Evolutionary conservation across 2,888 invertebrate genomes (phyloP).

Genomic region (Mellilla xanthometata): DNA sequence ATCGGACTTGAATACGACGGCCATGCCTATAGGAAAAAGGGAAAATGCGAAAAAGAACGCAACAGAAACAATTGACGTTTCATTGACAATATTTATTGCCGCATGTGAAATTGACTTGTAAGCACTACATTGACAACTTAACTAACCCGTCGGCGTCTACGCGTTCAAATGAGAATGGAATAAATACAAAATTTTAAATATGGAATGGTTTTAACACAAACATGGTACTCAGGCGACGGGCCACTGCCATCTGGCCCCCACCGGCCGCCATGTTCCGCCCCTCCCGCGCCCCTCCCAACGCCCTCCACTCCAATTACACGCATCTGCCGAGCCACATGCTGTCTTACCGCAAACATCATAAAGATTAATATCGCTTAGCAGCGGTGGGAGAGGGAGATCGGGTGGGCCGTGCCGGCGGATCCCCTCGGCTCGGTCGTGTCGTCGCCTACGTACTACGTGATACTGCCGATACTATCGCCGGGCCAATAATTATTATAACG

Average conservation of each 20-base stretch:
- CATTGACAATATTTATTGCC: too few relatives aligned
- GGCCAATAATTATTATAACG: slow-evolving; percentile 46
- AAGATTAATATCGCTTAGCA: slow-evolving; percentile 67
- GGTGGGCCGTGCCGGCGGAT: slow-evolving; percentile 65
- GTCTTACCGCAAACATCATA: slow-evolving; percentile 62
- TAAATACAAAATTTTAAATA: slow-evolving; percentile 21
- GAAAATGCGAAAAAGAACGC: too few relatives aligned
- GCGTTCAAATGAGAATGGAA: slow-evolving; percentile 1
- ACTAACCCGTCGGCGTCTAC: too few relatives aligned
- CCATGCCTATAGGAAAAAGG: too few relatives aligned
- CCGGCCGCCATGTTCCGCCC: slow-evolving; percentile 72
- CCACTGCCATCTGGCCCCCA: slow-evolving; percentile 71
- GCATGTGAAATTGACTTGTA: background rate
- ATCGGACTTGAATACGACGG: too few relatives aligned
- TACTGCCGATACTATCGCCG: slow-evolving; percentile 32
- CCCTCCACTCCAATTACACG: slow-evolving; percentile 72
- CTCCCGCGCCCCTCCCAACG: slow-evolving; percentile 77
- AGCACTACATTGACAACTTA: background rate
- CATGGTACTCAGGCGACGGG: slow-evolving; percentile 52
- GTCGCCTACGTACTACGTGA: slow-evolving; percentile 66
- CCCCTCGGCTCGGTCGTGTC: slow-evolving; percentile 65
- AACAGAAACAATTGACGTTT: too few relatives aligned
- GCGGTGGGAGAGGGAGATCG: slow-evolving; percentile 42
- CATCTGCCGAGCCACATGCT: slow-evolving; percentile 60
- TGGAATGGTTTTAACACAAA: slow-evolving; percentile 33